A percentile compares a stretch with the other conserved stretches of the same genome.
Evolutionary conservation across 2,113 vertebrate genomes (phyloP).

Genomic region (Eulemur rufifrons): DNA sequence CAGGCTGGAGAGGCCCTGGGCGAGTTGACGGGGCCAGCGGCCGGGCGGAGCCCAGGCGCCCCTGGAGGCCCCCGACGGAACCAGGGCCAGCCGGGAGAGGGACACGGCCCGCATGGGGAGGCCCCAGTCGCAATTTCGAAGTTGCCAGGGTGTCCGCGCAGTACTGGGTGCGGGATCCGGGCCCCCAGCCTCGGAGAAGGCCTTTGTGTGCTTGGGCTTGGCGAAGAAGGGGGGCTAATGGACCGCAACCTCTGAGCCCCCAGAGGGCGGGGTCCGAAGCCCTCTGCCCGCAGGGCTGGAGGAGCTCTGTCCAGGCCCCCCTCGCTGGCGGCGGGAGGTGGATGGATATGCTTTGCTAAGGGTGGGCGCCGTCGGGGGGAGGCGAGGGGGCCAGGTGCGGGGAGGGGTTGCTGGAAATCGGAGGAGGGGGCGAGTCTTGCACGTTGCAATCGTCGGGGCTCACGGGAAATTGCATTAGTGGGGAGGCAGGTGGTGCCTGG

Average conservation of each 20-base stretch:
- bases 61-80: not conserved
- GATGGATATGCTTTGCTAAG: not conserved
- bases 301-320: not conserved
- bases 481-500: not conserved
- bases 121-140: not conserved
- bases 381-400: not conserved
- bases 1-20: slow-evolving; percentile 56
- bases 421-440: not conserved
- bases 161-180: rapidly evolving
- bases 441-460: not conserved
- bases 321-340: not conserved
- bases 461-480: not conserved
- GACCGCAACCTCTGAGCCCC: not conserved
- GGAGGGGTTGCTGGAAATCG: not conserved
- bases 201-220: not conserved
- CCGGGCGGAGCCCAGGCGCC: not conserved
- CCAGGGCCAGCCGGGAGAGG: not conserved
- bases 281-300: not conserved
- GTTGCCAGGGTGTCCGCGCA: not conserved
- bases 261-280: not conserved
- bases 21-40: not conserved
- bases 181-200: not conserved
- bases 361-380: not conserved
- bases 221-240: not conserved
- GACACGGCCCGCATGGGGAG: not conserved